Conservation (phyloP, 2,888 invertebrate genomes). For the Clostera curtula region DNA sequence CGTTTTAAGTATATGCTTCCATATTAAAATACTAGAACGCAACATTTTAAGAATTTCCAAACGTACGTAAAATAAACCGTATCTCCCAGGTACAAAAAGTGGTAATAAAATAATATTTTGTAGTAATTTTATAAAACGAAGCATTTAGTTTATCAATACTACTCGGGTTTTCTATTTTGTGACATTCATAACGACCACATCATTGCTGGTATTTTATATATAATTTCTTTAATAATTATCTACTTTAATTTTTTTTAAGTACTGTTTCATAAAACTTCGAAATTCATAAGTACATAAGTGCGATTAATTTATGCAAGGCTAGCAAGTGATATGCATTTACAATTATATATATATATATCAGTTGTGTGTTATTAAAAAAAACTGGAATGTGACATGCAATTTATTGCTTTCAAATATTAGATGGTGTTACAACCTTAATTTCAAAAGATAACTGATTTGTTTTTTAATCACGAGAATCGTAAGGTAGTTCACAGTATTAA, state of each 20-base stretch:
- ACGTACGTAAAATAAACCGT: too few species aligned
- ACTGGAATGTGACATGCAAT: slow-evolving; percentile 32
- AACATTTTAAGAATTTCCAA: too few species aligned
- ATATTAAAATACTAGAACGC: too few species aligned
- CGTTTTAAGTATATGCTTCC: too few species aligned
- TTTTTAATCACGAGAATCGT: not conserved
- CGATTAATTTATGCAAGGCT: slow-evolving; percentile 37
- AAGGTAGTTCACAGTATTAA: not conserved
- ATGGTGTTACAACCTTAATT: slow-evolving; percentile 7
- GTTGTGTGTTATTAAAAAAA: slow-evolving; percentile 17
- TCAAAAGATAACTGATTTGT: not conserved
- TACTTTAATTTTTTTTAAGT: slow-evolving; percentile 24
- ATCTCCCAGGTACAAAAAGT: too few species aligned
- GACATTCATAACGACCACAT: slow-evolving; percentile 13
- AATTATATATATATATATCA: slow-evolving; percentile 21
- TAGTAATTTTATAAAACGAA: too few species aligned
- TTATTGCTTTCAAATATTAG: slow-evolving; percentile 9
- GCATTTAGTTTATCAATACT: too few species aligned
- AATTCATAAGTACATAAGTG: slow-evolving; percentile 40
- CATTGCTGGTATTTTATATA: slow-evolving; percentile 11
- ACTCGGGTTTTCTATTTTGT: too few species aligned
- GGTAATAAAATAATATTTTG: too few species aligned
- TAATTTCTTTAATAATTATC: slow-evolving; percentile 13
- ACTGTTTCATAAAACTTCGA: slow-evolving; percentile 30
- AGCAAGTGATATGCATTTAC: slow-evolving; percentile 50